phyloP scores from a whole-genome alignment of 2,888 invertebrate genomes.

The Deilephila porcellus region DNA sequence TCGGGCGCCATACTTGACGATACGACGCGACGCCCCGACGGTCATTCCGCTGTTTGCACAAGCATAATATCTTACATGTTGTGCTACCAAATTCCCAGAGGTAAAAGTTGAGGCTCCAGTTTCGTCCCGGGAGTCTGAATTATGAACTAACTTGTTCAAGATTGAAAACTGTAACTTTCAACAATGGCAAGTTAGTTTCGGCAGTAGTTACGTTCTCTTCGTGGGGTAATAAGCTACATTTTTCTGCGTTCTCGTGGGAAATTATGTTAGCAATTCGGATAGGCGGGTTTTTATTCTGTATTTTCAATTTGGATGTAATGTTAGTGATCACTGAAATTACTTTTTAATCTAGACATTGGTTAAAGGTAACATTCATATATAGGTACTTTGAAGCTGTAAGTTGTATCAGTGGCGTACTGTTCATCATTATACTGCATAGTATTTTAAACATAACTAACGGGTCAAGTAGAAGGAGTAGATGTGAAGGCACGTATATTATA shows the following conservation, averaged over 20 bases:
- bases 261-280: constrained; percentile 52
- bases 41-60: constrained; percentile 28
- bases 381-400: too few species aligned
- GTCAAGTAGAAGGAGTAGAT: too few species aligned
- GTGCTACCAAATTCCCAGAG: constrained; percentile 59
- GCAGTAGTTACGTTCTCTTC: constrained; percentile 48
- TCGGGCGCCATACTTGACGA: not conserved
- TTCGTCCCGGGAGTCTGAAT: constrained; percentile 63
- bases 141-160: constrained; percentile 71
- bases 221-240: constrained; percentile 59
- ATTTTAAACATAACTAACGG: too few species aligned
- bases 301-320: constrained; percentile 34
- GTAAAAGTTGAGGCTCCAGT: constrained; percentile 55
- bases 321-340: constrained; percentile 16
- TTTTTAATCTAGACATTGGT: not conserved
- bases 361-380: not conserved
- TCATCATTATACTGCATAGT: too few species aligned
- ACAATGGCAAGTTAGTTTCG: constrained; percentile 57
- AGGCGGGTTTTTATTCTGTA: constrained; percentile 31
- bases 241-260: constrained; percentile 62
- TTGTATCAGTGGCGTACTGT: too few species aligned
- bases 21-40: not conserved
- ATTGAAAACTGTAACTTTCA: constrained; percentile 70
- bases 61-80: constrained; percentile 40
- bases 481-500: too few species aligned